Evolutionary conservation across 2,113 vertebrate genomes (phyloP).

Genomic region (Numida meleagris): DNA sequence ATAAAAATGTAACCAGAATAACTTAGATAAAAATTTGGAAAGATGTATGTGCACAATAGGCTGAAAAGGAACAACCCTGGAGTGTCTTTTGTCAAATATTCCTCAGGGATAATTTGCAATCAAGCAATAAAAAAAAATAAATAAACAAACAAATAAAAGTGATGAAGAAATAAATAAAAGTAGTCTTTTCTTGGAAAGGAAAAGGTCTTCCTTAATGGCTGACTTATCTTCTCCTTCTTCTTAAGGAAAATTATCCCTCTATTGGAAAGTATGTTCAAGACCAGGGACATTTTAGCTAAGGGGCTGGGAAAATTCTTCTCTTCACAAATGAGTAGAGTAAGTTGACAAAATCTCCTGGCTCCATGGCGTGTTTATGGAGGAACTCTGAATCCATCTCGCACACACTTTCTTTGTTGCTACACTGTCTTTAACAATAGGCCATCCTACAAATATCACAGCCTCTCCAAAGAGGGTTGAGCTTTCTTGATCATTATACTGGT

Average conservation of each 20-base stretch:
- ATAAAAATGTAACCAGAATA: background rate
- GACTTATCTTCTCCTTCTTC: background rate
- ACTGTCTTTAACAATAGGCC: background rate
- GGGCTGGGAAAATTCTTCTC: background rate
- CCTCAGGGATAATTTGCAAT: background rate
- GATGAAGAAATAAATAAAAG: background rate
- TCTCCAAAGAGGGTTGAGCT: background rate
- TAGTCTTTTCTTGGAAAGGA: background rate
- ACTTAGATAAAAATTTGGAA: background rate
- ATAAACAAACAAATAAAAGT: background rate
- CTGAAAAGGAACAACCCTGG: background rate
- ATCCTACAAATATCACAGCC: background rate
- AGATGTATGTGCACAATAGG: background rate
- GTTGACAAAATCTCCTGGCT: background rate
- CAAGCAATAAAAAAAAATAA: background rate
- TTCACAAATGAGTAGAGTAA: background rate
- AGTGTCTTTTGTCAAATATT: background rate
- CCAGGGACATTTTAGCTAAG: rapidly evolving
- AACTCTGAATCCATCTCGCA: background rate
- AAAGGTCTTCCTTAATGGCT: background rate
- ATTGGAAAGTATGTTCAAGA: background rate
- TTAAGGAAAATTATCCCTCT: background rate
- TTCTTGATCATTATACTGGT: background rate
- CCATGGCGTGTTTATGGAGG: background rate
- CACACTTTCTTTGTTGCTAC: background rate